Evolutionary conservation across 1,140 invertebrate genomes (phyloP).

Genomic region (Trichomalopsis sarcophagae): DNA sequence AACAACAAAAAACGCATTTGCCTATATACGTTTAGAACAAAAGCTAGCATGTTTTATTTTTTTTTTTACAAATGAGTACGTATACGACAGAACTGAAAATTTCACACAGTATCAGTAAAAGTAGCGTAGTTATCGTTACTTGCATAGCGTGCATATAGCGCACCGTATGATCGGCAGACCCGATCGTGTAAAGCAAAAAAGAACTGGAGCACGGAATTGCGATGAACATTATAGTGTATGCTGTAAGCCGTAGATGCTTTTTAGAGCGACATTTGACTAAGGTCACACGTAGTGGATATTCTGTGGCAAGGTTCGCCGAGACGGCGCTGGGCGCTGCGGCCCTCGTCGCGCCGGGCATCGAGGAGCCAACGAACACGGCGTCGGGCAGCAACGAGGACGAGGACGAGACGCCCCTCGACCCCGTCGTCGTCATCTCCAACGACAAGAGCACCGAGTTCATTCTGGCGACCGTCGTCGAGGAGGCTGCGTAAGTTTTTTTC

Average conservation of each 20-base stretch:
- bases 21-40: too few relatives aligned
- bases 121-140: too few relatives aligned
- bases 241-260: conserved; percentile 66
- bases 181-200: neutral
- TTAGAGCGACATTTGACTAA: conserved; percentile 72
- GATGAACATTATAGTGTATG: conserved; percentile 45
- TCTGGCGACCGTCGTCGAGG: conserved; percentile 87
- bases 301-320: conserved; percentile 83
- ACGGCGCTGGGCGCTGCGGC: conserved; percentile 82
- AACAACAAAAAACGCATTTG: too few relatives aligned
- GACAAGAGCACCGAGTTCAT: conserved; percentile 93
- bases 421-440: conserved; percentile 85
- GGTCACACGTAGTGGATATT: conserved; percentile 75
- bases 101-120: too few relatives aligned
- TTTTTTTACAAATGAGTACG: too few relatives aligned
- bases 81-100: too few relatives aligned
- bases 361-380: conserved; percentile 90
- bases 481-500: conserved; percentile 79
- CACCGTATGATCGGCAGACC: neutral
- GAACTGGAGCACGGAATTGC: conserved; percentile 40
- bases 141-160: too few relatives aligned
- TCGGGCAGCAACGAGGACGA: conserved; percentile 92
- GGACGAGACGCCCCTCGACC: conserved; percentile 77
- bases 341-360: conserved; percentile 77
- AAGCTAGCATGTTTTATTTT: too few relatives aligned